Evolutionary conservation across 2,797 vertebrate genomes (phyloP).

Genomic region (Thaleichthys pacificus): DNA sequence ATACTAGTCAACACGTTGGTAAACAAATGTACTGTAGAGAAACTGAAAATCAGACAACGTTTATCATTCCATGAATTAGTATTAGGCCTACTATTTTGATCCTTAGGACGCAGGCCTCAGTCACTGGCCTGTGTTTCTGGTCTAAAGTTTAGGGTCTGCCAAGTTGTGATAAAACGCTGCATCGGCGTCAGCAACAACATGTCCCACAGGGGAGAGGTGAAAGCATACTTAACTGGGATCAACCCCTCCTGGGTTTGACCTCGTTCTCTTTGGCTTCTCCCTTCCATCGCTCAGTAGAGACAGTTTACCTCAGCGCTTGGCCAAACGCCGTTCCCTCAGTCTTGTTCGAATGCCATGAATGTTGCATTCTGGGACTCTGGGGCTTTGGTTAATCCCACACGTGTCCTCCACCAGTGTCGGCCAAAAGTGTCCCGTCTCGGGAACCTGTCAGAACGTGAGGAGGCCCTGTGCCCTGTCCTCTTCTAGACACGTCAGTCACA

Average conservation of each 20-base stretch:
- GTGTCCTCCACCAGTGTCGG: neutral
- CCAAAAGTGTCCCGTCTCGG: neutral
- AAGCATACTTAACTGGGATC: no score
- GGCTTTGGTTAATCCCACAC: conserved; percentile 25
- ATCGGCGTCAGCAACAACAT: neutral
- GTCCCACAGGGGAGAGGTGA: no score
- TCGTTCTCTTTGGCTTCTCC: conserved; percentile 10
- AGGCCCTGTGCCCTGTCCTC: neutral
- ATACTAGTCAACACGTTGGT: no score
- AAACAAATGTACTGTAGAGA: no score
- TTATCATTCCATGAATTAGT: no score
- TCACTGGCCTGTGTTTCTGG: no score
- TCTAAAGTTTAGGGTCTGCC: no score
- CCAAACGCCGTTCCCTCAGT: conserved; percentile 18
- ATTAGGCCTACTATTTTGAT: no score
- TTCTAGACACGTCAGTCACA: conserved; percentile 28
- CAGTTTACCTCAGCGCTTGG: conserved; percentile 24
- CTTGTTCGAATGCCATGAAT: conserved; percentile 30
- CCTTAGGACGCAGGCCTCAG: no score
- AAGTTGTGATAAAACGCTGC: neutral
- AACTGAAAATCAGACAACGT: no score
- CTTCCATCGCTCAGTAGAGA: conserved; percentile 11
- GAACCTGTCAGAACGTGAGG: neutral
- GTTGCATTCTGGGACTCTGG: conserved; percentile 29
- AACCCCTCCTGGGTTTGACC: neutral